phyloP scores from a whole-genome alignment of 35 echinoderm and acorn worm genomes.

The Heliocidaris tuberculata region DNA sequence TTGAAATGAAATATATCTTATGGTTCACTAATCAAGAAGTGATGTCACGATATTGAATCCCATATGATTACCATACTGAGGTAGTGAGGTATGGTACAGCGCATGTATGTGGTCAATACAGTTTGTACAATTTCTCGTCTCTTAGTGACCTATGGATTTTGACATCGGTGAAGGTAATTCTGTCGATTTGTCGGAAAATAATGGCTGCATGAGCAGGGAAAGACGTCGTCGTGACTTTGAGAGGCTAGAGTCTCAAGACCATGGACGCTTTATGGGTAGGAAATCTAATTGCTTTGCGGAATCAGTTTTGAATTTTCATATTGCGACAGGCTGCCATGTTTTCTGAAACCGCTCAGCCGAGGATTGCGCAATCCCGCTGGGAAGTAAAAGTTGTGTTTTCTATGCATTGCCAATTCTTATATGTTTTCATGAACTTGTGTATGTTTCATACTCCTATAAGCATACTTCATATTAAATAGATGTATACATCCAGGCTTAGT shows the following conservation, averaged over 20 bases:
- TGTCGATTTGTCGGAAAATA: background rate
- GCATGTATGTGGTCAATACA: background rate
- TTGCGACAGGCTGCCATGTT: background rate
- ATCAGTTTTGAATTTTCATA: slow-evolving; percentile 19
- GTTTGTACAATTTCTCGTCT: background rate
- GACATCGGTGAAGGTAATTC: background rate
- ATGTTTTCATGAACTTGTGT: background rate
- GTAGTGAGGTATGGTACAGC: no score
- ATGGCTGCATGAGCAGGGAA: background rate
- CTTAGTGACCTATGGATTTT: background rate
- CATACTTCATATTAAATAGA: background rate
- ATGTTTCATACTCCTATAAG: background rate
- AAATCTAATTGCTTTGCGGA: background rate
- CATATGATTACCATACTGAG: background rate
- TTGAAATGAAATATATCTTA: background rate
- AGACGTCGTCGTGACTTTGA: background rate
- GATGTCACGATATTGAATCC: background rate
- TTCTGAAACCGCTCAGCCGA: background rate
- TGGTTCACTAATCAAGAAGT: background rate
- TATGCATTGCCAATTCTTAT: background rate
- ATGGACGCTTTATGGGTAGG: background rate
- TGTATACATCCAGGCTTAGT: background rate
- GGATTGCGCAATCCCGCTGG: background rate
- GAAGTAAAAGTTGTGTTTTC: background rate
- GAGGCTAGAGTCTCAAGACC: background rate